Percentiles rank a stretch among this genome's conserved stretches.
Evolutionary conservation across 2,797 vertebrate species (phyloP).

Genomic region (Hapalemur alaotrensis): DNA sequence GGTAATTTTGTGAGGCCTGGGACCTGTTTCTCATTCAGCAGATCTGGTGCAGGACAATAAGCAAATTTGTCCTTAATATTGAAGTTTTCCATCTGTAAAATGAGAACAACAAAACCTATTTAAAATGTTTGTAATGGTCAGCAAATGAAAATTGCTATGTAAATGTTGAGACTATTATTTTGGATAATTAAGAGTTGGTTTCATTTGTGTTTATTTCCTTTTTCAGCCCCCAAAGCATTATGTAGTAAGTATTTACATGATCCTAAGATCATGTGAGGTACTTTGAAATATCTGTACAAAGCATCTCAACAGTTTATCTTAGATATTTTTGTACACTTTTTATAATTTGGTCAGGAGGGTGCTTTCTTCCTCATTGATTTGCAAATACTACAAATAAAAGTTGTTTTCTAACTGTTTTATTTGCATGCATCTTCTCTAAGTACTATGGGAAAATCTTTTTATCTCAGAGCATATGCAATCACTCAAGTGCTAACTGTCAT

Average conservation of each 20-base stretch:
- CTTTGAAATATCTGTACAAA: constrained; percentile 50
- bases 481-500: constrained; percentile 65
- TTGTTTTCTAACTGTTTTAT: constrained; percentile 71
- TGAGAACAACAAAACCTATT: background rate
- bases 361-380: constrained; percentile 35
- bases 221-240: constrained; percentile 75
- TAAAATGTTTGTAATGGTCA: background rate
- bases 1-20: background rate
- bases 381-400: background rate
- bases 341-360: background rate
- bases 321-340: constrained; percentile 63
- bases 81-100: background rate
- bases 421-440: constrained; percentile 59
- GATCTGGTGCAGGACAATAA: background rate
- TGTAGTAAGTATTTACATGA: constrained; percentile 75
- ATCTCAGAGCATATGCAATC: constrained; percentile 81
- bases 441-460: constrained; percentile 55
- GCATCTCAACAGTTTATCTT: constrained; percentile 61
- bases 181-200: constrained; percentile 48
- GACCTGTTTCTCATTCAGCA: background rate
- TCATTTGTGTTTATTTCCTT: constrained; percentile 73
- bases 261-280: constrained; percentile 73
- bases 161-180: constrained; percentile 25
- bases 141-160: background rate
- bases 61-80: background rate